Base-by-base conservation (phyloP, 2,797 vertebrate species). In the Cheirogaleus major region DNA sequence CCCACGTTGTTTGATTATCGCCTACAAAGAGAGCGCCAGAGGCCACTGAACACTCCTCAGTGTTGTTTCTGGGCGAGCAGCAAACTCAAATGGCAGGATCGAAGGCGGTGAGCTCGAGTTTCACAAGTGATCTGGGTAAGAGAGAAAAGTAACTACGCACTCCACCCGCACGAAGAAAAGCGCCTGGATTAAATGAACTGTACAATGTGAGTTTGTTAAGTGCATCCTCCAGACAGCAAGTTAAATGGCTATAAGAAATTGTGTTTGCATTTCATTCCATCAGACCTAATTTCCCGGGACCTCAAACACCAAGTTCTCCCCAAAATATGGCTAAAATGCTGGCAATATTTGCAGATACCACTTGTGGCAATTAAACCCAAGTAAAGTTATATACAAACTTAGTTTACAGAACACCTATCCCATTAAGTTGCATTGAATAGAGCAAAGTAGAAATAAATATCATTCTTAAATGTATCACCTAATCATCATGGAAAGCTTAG, bases 241-340 rank as follows among this genome's bases (percentile, higher is more conserved):
- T 96, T 94, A 88, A 96, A 98, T 97, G 97, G 97, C 98, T 98
- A 8, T 97, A 89, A 97, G 95, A 97, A 97, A 96, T 89, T 97
- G 95, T 98, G 96, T 95, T 98, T 97, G 96, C 93, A 55, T 89
- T 93, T 92, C 82, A 8, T 96, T 93, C 72, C 50, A 30, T 93
- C 88, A 92, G 95, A 97, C 89, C 90, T 95, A 91, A 61, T 93
- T 96, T 83, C 57, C 93, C 93, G 96, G 91, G 97, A 97, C 96
- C 85, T 88, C 90, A 95, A 95, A 96, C 78, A 96, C 95, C 76
- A n/a, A 95, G 79, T 96, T 95, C 96, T 97, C 88, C 88, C 95
- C 96, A 83, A 97, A 97, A 94, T 98, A 98, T 98, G 98, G 98
- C 98, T 98, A 97, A 97, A 98, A 96, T 95, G 93, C 97, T 98